Evolutionary conservation across 2,797 vertebrate genomes (phyloP).

Genomic region (Ptychobarbus kaznakovi): DNA sequence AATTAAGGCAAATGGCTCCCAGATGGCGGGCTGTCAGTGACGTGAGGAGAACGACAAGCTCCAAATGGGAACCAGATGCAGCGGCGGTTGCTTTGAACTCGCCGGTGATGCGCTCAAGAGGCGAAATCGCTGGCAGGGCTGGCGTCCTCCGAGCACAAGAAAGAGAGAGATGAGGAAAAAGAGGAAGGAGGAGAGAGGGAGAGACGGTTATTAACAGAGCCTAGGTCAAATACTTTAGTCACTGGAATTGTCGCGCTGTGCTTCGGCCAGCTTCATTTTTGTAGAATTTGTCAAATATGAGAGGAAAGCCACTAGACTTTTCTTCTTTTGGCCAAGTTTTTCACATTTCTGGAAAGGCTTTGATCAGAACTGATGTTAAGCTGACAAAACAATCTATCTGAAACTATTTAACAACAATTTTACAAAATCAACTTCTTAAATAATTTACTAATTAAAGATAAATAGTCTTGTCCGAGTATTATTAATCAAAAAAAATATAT

Average conservation of each 20-base stretch:
- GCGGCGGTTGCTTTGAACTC: slow-evolving; percentile 76
- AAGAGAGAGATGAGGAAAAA: slow-evolving; percentile 3
- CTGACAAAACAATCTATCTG: neutral
- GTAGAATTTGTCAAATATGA: slow-evolving; percentile 22
- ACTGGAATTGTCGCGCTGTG: slow-evolving; percentile 36
- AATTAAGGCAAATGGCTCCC: slow-evolving; percentile 86
- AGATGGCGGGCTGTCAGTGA: slow-evolving; percentile 84
- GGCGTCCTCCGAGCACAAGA: slow-evolving; percentile 34
- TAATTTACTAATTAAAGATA: neutral
- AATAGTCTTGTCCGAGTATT: neutral
- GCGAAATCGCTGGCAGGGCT: slow-evolving; percentile 41
- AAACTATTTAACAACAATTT: neutral
- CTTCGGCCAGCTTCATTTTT: neutral
- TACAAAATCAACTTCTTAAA: neutral
- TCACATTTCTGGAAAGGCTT: slow-evolving; percentile 7
- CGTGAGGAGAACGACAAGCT: slow-evolving; percentile 84
- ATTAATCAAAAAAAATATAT: neutral
- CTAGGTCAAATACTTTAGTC: slow-evolving; percentile 43
- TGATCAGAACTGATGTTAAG: slow-evolving; percentile 9
- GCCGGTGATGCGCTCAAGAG: slow-evolving; percentile 48
- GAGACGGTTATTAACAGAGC: slow-evolving; percentile 20
- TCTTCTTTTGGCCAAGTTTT: neutral
- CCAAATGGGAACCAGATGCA: slow-evolving; percentile 82
- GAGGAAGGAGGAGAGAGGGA: slow-evolving; percentile 21
- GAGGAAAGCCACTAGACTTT: slow-evolving; percentile 1